Evolutionary conservation across 2,113 vertebrate genomes (phyloP), one percentile per base, ranked within the genome.

Genomic region (Nyctibius bracteatus): DNA sequence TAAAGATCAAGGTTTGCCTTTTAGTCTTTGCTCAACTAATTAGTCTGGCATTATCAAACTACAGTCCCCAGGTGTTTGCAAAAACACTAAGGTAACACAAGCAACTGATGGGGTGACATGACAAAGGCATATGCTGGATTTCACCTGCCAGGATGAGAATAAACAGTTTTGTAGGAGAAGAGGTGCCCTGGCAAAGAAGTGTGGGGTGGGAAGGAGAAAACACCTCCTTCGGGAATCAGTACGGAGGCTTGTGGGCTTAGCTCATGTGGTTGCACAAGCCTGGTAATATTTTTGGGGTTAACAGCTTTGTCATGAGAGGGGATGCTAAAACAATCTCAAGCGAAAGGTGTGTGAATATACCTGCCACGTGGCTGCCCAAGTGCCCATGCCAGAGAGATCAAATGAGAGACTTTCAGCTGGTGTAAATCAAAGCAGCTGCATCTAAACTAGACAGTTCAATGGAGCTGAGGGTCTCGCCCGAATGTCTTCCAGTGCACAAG

Each of bases 71-170:
- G n/a, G 24, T 37, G 31, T 43, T 81, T 57, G 59, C 43, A 72
- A 31, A 77, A 66, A 15, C 17, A 27, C 44, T 4, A 8, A 6
- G 35, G 5, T 3, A 14, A 9, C 2, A 2, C 3, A 5, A 2
- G 52, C 21, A 70, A 52, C 18, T 51, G 66, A 22, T 65, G 79
- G 31, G 62, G 24, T 77, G 79, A 37, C 15, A 23, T n/a, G 68
- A 51, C 31, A n/a, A 49, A 91, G 49, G n/a, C 30, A 33, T 1
- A 22, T 54, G 37, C 30, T 81, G 85, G 35, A 20, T 92, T 87
- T 96, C 20, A 78, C 6, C 86, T 77, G 71, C 35, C 72, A 88
- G 39, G 57, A 12, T 3, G 1, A 15, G 47, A 62, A 74, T 17
- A 24, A 86, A 31, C 1, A 59, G 8, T 6, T 59, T 20, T 47